These are phyloP conservation scores for Eucriotettix oculatus DNA, from an alignment of 2,888 invertebrate species.

Conservation along the genomic window DNA sequence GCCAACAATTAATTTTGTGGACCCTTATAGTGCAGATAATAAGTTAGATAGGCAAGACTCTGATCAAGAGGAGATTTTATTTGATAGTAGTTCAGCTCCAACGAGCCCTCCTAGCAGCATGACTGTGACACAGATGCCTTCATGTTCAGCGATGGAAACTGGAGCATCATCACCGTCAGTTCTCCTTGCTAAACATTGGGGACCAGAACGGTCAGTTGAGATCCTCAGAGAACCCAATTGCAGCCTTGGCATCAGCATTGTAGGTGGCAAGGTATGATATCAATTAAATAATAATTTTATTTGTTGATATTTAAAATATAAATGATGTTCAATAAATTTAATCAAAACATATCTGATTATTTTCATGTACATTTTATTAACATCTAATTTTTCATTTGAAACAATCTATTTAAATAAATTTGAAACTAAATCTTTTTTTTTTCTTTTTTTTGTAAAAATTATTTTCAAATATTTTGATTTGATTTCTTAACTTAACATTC, in stretches of 20 bases:
- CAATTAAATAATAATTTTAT: too few relatives aligned
- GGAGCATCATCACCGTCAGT: conserved; percentile 3
- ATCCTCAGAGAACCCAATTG: conserved; percentile 54
- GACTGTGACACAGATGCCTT: conserved; percentile 1
- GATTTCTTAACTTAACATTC: too few relatives aligned
- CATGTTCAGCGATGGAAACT: neutral
- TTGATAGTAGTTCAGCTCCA: conserved; percentile 4
- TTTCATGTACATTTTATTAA: too few relatives aligned
- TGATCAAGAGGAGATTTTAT: neutral
- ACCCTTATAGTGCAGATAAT: neutral
- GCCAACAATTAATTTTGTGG: neutral
- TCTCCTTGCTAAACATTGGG: conserved; percentile 61
- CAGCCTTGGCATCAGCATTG: conserved; percentile 91
- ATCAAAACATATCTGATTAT: too few relatives aligned
- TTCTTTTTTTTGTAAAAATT: too few relatives aligned
- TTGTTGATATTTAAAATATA: too few relatives aligned
- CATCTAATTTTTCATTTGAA: too few relatives aligned
- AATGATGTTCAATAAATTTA: too few relatives aligned
- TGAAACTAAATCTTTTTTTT: too few relatives aligned
- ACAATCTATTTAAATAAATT: too few relatives aligned
- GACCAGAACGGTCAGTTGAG: conserved; percentile 57
- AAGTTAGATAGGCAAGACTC: conserved; percentile 1
- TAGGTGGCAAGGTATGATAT: conserved; percentile 68
- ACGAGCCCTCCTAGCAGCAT: conserved; percentile 2
- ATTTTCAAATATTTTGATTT: too few relatives aligned